Evolutionary conservation across 1,140 invertebrate species (phyloP).

Genomic region (Helicoverpa zea): DNA sequence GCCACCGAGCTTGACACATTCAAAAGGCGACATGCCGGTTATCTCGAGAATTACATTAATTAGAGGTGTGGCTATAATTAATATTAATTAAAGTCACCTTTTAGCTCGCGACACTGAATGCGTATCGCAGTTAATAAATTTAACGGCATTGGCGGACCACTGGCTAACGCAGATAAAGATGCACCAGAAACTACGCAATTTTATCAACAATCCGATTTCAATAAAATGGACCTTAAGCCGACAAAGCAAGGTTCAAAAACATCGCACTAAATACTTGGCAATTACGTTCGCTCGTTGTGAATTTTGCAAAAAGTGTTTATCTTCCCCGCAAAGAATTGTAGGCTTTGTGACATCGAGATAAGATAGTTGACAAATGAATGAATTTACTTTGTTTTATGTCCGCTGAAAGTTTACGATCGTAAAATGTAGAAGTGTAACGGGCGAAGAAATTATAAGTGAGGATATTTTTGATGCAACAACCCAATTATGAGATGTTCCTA

Average conservation of each 20-base stretch:
- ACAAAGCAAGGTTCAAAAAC: constrained; percentile 11
- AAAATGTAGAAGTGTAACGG: constrained; percentile 45
- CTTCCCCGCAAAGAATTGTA: constrained; percentile 53
- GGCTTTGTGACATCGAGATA: constrained; percentile 56
- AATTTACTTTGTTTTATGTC: constrained; percentile 50
- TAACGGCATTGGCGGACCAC: constrained; percentile 72
- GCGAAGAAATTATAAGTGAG: constrained; percentile 46
- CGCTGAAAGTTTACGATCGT: constrained; percentile 49
- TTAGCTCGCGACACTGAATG: constrained; percentile 82
- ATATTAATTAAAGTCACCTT: constrained; percentile 86
- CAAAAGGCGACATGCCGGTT: constrained; percentile 55
- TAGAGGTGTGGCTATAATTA: constrained; percentile 85
- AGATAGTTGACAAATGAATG: constrained; percentile 52
- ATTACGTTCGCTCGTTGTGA: constrained; percentile 47
- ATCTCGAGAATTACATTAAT: constrained; percentile 85
- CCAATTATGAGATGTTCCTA: constrained; percentile 29
- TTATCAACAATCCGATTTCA: constrained; percentile 32
- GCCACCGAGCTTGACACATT: constrained; percentile 50
- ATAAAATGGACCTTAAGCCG: constrained; percentile 55
- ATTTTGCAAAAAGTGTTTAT: constrained; percentile 51
- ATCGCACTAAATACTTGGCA: constrained; percentile 17
- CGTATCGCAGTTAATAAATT: constrained; percentile 87
- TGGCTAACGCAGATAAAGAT: constrained; percentile 77
- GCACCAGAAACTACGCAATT: constrained; percentile 62
- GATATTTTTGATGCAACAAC: constrained; percentile 36